Evolutionary conservation across 1,140 invertebrate species (phyloP).

Genomic region (Papilio aristodemus): DNA sequence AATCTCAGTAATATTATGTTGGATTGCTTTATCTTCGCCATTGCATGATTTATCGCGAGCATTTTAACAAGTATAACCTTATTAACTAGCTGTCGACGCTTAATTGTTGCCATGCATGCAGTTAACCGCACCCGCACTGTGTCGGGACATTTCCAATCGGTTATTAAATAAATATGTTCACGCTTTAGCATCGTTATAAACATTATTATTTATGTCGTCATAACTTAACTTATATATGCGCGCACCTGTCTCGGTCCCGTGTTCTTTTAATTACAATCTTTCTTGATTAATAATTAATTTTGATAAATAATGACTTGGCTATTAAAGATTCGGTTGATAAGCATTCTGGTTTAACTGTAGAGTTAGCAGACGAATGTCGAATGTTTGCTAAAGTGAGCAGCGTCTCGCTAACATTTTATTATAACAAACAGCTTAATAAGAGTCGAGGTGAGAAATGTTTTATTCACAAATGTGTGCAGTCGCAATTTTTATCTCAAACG

Average conservation of each 20-base stretch:
- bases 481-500: background rate
- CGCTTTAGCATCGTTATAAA: conserved; percentile 29
- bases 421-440: conserved; percentile 11
- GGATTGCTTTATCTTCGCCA: conserved; percentile 39
- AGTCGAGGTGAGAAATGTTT: conserved; percentile 13
- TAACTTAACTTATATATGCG: conserved; percentile 32
- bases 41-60: conserved; percentile 36
- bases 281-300: conserved; percentile 35
- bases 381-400: background rate
- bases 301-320: conserved; percentile 17
- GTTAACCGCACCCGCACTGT: conserved; percentile 1
- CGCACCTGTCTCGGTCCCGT: conserved; percentile 28
- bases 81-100: conserved; percentile 25
- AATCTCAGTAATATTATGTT: conserved; percentile 36
- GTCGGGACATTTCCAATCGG: conserved; percentile 22
- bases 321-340: conserved; percentile 31
- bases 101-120: conserved; percentile 29
- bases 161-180: conserved; percentile 32
- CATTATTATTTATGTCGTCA: conserved; percentile 33
- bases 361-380: background rate
- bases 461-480: conserved; percentile 4
- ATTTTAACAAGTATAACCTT: conserved; percentile 25
- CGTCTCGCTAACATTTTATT: background rate
- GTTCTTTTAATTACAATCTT: conserved; percentile 34
- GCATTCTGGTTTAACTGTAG: conserved; percentile 7